A percentile compares a stretch with the other conserved stretches of the same genome.
Conservation (phyloP, 2,797 vertebrate genomes). For the Pampus argenteus region DNA sequence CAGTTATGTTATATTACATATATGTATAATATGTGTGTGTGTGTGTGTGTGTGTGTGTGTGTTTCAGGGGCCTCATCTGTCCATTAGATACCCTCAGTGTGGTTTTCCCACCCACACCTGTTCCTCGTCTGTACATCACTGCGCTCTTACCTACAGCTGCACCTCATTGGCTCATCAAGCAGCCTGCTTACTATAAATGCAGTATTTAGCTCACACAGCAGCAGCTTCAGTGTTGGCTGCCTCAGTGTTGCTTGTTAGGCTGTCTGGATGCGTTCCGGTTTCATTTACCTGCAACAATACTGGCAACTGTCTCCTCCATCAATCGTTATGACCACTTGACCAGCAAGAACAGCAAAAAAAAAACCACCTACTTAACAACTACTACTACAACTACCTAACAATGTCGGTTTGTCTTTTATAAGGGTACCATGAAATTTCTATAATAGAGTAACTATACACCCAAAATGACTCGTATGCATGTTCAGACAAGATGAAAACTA, state of each 20-base stretch:
- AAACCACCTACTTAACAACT: too few relatives aligned
- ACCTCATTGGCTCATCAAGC: constrained; percentile 37
- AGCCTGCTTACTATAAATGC: constrained; percentile 30
- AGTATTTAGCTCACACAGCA: constrained; percentile 39
- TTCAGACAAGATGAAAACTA: too few relatives aligned
- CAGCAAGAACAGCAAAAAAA: too few relatives aligned
- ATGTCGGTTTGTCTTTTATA: too few relatives aligned
- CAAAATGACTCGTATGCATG: too few relatives aligned
- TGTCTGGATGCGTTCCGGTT: constrained; percentile 1
- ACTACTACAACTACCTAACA: too few relatives aligned
- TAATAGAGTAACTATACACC: too few relatives aligned
- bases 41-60: not conserved
- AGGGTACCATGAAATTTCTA: too few relatives aligned
- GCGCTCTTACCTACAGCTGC: constrained; percentile 7
- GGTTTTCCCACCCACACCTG: constrained; percentile 21
- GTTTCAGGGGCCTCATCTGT: constrained; percentile 41
- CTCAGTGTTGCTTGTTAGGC: constrained; percentile 16
- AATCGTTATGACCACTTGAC: too few relatives aligned
- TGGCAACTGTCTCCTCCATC: too few relatives aligned
- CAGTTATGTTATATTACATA: too few relatives aligned
- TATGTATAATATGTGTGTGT: too few relatives aligned
- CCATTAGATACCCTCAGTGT: constrained; percentile 37
- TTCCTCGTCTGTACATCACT: constrained; percentile 13
- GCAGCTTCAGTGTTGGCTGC: constrained; percentile 12
- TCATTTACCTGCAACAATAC: not conserved